phyloP scores from a whole-genome alignment of 1,140 invertebrate genomes.

The Rhynchophorus ferrugineus region DNA sequence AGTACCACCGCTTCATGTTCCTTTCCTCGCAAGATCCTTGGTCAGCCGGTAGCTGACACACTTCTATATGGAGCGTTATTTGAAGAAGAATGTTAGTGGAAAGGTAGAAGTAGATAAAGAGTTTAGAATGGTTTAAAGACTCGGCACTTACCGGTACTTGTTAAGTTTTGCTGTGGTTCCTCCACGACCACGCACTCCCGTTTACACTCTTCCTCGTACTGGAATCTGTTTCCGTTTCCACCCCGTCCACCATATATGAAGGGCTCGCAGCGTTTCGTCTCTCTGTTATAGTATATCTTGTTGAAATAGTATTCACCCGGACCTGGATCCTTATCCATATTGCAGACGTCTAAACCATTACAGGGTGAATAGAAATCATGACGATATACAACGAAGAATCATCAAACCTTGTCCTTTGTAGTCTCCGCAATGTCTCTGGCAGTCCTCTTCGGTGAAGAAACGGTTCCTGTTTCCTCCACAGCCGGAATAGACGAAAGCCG shows the following conservation, averaged over 20 bases:
- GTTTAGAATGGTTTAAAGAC: not conserved
- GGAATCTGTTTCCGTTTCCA: conserved; percentile 80
- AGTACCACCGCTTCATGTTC: conserved; percentile 68
- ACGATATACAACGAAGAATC: too few relatives aligned
- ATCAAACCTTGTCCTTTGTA: conserved; percentile 60
- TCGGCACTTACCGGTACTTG: conserved; percentile 22
- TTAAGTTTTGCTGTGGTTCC: conserved; percentile 23
- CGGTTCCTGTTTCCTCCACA: conserved; percentile 80
- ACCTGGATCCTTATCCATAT: conserved; percentile 54
- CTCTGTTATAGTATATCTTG: conserved; percentile 63
- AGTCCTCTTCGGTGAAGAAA: conserved; percentile 70
- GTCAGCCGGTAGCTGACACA: conserved; percentile 56
- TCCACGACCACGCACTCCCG: conserved; percentile 48
- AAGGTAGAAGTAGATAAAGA: not conserved
- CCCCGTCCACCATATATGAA: conserved; percentile 81
- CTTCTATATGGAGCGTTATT: conserved; percentile 17
- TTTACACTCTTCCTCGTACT: conserved; percentile 59
- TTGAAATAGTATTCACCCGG: conserved; percentile 53
- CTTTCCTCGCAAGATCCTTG: conserved; percentile 62
- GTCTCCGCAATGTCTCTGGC: conserved; percentile 67
- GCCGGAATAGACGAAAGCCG: conserved; percentile 69
- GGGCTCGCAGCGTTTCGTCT: conserved; percentile 49
- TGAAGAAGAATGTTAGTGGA: not conserved
- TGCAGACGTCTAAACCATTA: conserved; percentile 63
- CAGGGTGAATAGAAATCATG: too few relatives aligned